Percentiles rank a stretch among this genome's conserved stretches.
Evolutionary conservation across 2,888 invertebrate species (phyloP).

Genomic region (Hyposoter dolosus): DNA sequence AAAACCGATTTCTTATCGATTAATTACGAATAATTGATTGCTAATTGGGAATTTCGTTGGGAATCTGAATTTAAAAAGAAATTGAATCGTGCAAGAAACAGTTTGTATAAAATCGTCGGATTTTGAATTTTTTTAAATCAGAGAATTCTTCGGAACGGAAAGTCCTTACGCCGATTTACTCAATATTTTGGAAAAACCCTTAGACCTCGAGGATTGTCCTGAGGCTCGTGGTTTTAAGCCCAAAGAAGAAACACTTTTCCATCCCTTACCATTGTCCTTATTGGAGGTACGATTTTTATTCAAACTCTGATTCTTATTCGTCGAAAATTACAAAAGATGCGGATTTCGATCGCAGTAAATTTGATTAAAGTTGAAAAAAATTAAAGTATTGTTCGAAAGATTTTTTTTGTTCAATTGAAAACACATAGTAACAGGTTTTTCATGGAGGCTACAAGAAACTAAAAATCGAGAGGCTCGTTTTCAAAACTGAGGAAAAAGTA

Average conservation of each 20-base stretch:
- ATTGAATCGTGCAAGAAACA: too few species aligned
- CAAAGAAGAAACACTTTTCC: slow-evolving; percentile 87
- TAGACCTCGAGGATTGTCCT: slow-evolving; percentile 87
- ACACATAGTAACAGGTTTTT: slow-evolving; percentile 84
- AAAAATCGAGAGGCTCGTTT: slow-evolving; percentile 91
- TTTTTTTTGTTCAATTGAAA: not conserved
- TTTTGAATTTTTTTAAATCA: slow-evolving; percentile 61
- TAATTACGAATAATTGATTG: too few species aligned
- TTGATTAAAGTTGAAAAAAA: not conserved
- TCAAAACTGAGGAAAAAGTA: slow-evolving; percentile 88
- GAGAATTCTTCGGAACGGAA: slow-evolving; percentile 92
- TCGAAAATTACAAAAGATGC: not conserved
- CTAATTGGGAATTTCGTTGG: not conserved
- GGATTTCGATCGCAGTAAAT: not conserved
- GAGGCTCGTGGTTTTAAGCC: slow-evolving; percentile 87
- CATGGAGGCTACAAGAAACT: slow-evolving; percentile 93
- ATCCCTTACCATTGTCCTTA: slow-evolving; percentile 87
- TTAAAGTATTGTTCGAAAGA: not conserved
- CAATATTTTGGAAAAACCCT: slow-evolving; percentile 88
- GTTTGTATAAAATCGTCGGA: not conserved
- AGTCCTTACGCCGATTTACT: slow-evolving; percentile 93
- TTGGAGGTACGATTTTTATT: slow-evolving; percentile 85
- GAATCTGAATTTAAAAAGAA: too few species aligned
- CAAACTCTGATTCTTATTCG: not conserved
- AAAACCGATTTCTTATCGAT: not conserved